Evolutionary conservation across 1,140 invertebrate genomes (phyloP).

Genomic region (Epicauta chinensis): DNA sequence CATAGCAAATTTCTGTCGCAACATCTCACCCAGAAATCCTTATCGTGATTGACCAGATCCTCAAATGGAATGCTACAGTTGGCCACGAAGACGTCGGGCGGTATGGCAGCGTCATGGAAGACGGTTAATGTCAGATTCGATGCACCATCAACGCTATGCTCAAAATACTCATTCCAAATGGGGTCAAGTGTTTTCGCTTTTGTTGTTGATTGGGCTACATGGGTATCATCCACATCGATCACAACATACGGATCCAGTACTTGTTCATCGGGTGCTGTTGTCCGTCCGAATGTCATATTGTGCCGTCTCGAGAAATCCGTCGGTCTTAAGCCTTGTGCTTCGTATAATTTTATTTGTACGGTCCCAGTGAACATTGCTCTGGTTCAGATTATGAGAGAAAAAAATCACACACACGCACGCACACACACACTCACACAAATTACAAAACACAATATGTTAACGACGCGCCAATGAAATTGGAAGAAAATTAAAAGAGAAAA

Average conservation of each 20-base stretch:
- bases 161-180: constrained; percentile 91
- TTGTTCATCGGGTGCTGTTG: constrained; percentile 67
- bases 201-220: constrained; percentile 82
- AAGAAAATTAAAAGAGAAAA: no score
- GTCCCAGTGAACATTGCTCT: constrained; percentile 92
- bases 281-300: constrained; percentile 63
- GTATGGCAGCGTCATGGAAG: constrained; percentile 97
- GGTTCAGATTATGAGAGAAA: no score
- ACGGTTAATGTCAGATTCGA: constrained; percentile 90
- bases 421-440: no score
- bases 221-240: constrained; percentile 90
- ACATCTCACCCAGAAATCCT: constrained; percentile 84
- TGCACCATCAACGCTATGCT: constrained; percentile 86
- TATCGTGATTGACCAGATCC: constrained; percentile 72
- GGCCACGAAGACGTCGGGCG: constrained; percentile 97
- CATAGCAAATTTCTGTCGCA: no score
- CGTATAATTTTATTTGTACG: constrained; percentile 92
- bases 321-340: constrained; percentile 91
- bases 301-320: constrained; percentile 95
- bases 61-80: constrained; percentile 95
- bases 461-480: no score
- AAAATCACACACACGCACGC: no score
- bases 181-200: constrained; percentile 93
- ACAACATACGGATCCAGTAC: constrained; percentile 95
- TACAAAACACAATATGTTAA: no score